These are phyloP conservation scores for Limosa lapponica DNA, from an alignment of 2,797 vertebrate genomes.

Conservation along the genomic window DNA sequence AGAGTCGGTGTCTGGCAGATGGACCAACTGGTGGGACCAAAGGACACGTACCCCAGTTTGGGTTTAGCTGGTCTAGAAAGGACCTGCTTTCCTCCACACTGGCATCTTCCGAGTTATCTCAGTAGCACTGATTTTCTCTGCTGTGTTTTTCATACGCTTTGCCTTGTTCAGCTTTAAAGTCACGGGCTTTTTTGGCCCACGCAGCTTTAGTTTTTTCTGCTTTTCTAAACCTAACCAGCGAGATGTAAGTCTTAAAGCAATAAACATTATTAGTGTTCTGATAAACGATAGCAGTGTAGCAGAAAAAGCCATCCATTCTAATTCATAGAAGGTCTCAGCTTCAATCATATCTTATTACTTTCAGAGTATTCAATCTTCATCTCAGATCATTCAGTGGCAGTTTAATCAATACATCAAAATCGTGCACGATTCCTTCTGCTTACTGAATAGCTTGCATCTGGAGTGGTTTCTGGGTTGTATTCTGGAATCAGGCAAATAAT, in stretches of 20 bases:
- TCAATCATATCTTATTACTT: conserved; percentile 46
- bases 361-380: conserved; percentile 35
- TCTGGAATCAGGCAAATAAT: conserved; percentile 28
- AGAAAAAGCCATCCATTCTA: background rate
- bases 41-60: accelerated
- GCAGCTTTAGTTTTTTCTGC: background rate
- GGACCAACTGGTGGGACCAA: background rate
- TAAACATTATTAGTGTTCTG: conserved; percentile 47
- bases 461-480: background rate
- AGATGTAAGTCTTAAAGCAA: conserved; percentile 28
- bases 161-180: background rate
- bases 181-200: background rate
- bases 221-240: background rate
- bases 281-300: conserved; percentile 20
- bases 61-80: background rate
- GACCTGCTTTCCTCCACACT: background rate
- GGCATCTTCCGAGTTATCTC: background rate
- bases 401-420: conserved; percentile 64
- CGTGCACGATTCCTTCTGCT: background rate
- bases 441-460: background rate
- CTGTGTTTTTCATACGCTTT: background rate
- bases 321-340: conserved; percentile 21
- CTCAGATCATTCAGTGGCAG: conserved; percentile 9
- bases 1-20: background rate
- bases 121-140: background rate